A percentile compares a stretch with the other conserved stretches of the same genome.
Evolutionary conservation across 2,888 invertebrate species (phyloP).

Genomic region (Cryptus viduatorius): DNA sequence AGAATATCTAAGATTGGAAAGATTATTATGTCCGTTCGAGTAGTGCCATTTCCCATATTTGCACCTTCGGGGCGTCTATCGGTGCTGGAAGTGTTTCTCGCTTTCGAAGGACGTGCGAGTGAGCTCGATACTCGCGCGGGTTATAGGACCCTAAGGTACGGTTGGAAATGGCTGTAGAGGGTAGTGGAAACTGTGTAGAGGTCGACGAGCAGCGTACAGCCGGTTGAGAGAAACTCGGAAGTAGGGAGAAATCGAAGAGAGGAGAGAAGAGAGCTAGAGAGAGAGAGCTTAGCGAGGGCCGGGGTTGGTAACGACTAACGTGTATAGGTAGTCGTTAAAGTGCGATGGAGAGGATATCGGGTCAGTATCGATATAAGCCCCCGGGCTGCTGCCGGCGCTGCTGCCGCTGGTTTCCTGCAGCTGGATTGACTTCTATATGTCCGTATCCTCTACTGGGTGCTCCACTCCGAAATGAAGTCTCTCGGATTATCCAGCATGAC

Average conservation of each 20-base stretch:
- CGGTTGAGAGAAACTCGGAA: neutral
- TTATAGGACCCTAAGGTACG: constrained; percentile 52
- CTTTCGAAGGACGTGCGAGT: constrained; percentile 37
- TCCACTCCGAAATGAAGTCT: constrained; percentile 62
- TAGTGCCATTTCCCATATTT: neutral
- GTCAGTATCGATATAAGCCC: constrained; percentile 65
- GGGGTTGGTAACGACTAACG: constrained; percentile 65
- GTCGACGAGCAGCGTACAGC: constrained; percentile 26
- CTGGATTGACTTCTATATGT: constrained; percentile 65
- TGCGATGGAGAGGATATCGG: constrained; percentile 68
- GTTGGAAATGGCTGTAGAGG: constrained; percentile 49
- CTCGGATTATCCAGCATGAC: constrained; percentile 64
- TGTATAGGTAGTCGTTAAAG: constrained; percentile 67
- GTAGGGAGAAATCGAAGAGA: constrained; percentile 23
- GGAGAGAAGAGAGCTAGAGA: constrained; percentile 20
- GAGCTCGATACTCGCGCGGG: constrained; percentile 36
- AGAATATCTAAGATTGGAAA: constrained; percentile 6
- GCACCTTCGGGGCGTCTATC: constrained; percentile 31
- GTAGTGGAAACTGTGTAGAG: constrained; percentile 38
- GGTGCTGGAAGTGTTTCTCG: constrained; percentile 43
- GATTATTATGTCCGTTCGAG: constrained; percentile 12
- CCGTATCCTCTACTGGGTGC: constrained; percentile 56
- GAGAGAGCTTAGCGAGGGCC: constrained; percentile 56
- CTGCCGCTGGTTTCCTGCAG: constrained; percentile 55
- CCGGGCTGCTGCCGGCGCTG: constrained; percentile 52